Evolutionary conservation across 2,797 vertebrate species (phyloP), one percentile per base, ranked within the genome.

Genomic region (Malacoctenus gilli): DNA sequence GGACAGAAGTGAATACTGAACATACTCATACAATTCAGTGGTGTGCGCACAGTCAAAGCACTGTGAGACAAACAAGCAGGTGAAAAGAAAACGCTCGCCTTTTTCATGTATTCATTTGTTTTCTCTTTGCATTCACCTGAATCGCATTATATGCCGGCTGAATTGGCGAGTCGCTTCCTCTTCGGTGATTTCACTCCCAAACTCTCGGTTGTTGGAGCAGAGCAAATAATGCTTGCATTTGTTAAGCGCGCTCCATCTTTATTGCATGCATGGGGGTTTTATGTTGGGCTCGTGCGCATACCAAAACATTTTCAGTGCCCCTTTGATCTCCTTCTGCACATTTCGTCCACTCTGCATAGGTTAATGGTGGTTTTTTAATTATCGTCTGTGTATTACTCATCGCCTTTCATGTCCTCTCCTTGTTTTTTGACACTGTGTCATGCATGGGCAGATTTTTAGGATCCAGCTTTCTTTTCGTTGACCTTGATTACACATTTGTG

Each of bases 401-500:
- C n/a, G 25, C 37, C 51, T 59, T 12, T 0, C 14, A n/a, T 53
- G 47, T 25, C 19, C 47, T 50, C 4, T 22, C 18, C 57, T 75
- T 51, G 8, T 32, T 58, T 35, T 40, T 28, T 9, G 5, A 28
- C 25, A 1, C 8, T 8, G 4, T 28, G 1, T 28, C 25, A 28
- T 5, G 25, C 25, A 28, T 28, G 25, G 50, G 30, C 49, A 55
- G 6, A n/a, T 47, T 5, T 61, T 16, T 6, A 50, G 55, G 8
- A 67, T 39, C 19, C 2, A 5, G 20, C 19, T 64, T 28, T 54
- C 39, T 46, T 71, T 67, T 42, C n/a, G 9, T 40, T 79, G 65
- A 77, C 83, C 68, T 72, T 80, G 55, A 62, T 13, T 49, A 13
- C n/a, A n/a, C n/a, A n/a, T 32, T 57, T 77, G 36, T 47, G 34